Evolutionary conservation across 2,797 vertebrate genomes (phyloP), one percentile per base, ranked within the genome.

Genomic region (Erithacus rubecula): DNA sequence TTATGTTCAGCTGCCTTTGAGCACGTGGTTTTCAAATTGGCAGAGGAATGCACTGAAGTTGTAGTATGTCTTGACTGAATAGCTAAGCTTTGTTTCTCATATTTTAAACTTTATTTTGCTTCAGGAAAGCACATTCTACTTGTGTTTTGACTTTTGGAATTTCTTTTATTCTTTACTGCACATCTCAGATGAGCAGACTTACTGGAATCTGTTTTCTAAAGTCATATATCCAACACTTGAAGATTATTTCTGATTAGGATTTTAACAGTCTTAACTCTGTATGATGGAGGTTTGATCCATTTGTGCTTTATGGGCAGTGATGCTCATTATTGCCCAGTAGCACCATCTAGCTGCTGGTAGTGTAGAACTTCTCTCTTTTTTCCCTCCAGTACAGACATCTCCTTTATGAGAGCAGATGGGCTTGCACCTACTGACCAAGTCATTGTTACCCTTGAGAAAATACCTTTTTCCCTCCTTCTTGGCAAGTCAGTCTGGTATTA

Each of bases 291-390:
- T 65, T 62, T 2, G 15, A 36, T 32, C 36, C 11, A 1, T 13
- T 37, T 29, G 26, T 51, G 5, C 43, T 76, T 68, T 7, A 9
- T 30, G 32, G 32, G 12, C 52, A 36, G 30, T 37, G 44, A 16
- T 83, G 7, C 11, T 85, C 36, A 29, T 78, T 46, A 30, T 53
- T 95, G 93, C 69, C 39, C 49, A 60, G 81, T 58, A 94, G 94
- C 94, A 96, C 97, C 97, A 96, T 95, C 98, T 98, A 89, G 97
- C 93, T 94, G 95, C 87, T 82, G 41, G 23, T 15, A 77, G 23
- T 56, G 90, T 89, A 64, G 90, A 71, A 36, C 23, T 32, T 41
- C 4, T 23, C 9, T n/a, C 15, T n/a, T 30, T 32, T 29, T 51
- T 29, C 17, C 11, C 15, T 23, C 4, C 7, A 32, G 1, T 23